Base-by-base conservation (phyloP, 2,113 vertebrate species). In the Lates calcarifer region DNA sequence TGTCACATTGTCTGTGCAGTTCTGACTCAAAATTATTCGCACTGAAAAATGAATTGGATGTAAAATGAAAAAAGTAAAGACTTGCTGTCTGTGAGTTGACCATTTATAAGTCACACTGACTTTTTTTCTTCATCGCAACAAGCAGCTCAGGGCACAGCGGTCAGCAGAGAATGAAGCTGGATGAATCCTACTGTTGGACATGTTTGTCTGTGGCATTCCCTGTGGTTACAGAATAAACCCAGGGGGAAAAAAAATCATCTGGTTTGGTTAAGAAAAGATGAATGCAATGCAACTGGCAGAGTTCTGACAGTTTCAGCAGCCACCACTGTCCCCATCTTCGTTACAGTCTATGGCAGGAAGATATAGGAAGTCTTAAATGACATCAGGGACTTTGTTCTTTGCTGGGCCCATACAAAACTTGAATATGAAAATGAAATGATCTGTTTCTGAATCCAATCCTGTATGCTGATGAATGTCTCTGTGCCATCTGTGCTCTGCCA, bases 401-500 rank as follows among this genome's bases (percentile, higher is more conserved):
- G 15, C 26, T 39, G 45, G 13, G 58, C 4, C 26, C 18, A 29
- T 49, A 7, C 24, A 45, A 41, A 67, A 10, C 39, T 6, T 14
- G 12, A 4, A 47, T 26, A 18, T 24, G 56, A 2, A 9, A 24
- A 29, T 43, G 67, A 29, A 75, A 65, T 33, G 1, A 56, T 24
- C 45, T 33, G 17, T 18, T 18, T 68, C 6, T 83, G 63, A 85
- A 81, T 82, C 79, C 72, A 71, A 45, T 56, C 72, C 81, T 49
- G 78, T 71, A 82, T 72, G 71, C 81, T 79, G 81, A 85, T 82
- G 79, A 82, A 64, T 39, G 67, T 67, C 28, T 55, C 70, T 83
- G 35, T 41, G 71, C 53, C 78, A 60, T 63, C 77, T 84, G 75
- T 58, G 58, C 45, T 64, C 61, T 47, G 79, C 65, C 41, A 77